Evolutionary conservation across 2,113 vertebrate genomes (phyloP).

Genomic region (Spermophilus dauricus): DNA sequence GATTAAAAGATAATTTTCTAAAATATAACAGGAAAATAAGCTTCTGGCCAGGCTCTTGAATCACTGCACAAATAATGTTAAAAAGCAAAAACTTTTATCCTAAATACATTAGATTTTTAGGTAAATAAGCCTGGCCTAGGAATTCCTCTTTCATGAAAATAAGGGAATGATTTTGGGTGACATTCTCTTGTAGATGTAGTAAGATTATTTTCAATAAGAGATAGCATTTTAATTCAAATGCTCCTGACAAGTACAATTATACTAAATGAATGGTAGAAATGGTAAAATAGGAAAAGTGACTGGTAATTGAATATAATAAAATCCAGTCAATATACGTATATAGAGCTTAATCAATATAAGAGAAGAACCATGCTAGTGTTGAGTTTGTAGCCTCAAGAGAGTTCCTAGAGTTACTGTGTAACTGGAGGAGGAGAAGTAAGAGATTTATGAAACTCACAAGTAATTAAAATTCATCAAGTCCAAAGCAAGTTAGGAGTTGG

Average conservation of each 20-base stretch:
- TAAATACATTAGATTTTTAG: neutral
- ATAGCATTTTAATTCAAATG: neutral
- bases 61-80: constrained; percentile 70
- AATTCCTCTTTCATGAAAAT: neutral
- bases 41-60: neutral
- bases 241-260: neutral
- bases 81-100: constrained; percentile 65
- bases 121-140: neutral
- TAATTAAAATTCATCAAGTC: neutral
- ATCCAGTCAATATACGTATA: neutral
- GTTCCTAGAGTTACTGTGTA: fast-evolving
- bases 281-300: neutral
- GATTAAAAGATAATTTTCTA: neutral
- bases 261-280: neutral
- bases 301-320: neutral
- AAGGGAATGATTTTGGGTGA: neutral
- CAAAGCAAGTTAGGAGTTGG: neutral
- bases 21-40: neutral
- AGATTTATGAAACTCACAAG: neutral
- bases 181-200: neutral
- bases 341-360: neutral
- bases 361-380: neutral
- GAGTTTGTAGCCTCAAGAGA: neutral
- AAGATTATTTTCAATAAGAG: neutral
- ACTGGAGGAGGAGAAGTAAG: neutral